These are phyloP conservation scores for Heliconius cydno DNA, from an alignment of 2,888 invertebrate species.

Conservation along the genomic window DNA sequence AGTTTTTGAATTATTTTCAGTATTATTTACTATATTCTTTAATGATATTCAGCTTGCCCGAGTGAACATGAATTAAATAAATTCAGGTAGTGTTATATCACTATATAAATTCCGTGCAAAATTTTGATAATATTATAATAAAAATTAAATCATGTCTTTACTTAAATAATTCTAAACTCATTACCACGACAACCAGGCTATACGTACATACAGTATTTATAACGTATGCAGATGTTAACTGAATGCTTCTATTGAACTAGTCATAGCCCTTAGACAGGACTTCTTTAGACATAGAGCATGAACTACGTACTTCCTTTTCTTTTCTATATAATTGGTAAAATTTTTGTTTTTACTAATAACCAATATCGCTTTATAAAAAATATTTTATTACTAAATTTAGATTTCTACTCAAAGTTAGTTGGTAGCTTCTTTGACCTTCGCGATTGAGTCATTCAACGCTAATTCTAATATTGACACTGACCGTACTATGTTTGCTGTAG, in stretches of 20 bases:
- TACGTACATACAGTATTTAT: constrained; percentile 41
- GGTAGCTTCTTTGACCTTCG: constrained; percentile 44
- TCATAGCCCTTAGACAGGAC: constrained; percentile 34
- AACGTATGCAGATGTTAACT: constrained; percentile 54
- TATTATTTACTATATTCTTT: no score
- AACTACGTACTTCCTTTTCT: constrained; percentile 31
- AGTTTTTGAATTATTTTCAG: no score
- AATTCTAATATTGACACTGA: constrained; percentile 47
- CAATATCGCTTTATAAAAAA: constrained; percentile 31
- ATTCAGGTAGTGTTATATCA: no score
- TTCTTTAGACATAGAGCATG: constrained; percentile 43
- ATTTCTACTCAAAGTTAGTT: constrained; percentile 9
- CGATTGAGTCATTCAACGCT: constrained; percentile 39
- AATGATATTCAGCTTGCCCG: no score
- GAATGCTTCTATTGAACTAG: constrained; percentile 47
- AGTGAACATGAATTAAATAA: no score
- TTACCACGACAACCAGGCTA: constrained; percentile 43
- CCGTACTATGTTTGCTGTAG: constrained; percentile 37
- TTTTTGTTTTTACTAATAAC: constrained; percentile 32
- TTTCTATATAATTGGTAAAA: constrained; percentile 35
- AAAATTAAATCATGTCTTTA: no score
- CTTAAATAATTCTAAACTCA: neutral
- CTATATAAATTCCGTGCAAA: no score
- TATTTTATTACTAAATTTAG: constrained; percentile 4
- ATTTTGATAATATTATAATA: no score